phyloP scores from a whole-genome alignment of 2,113 vertebrate species.

The Willisornis vidua region DNA sequence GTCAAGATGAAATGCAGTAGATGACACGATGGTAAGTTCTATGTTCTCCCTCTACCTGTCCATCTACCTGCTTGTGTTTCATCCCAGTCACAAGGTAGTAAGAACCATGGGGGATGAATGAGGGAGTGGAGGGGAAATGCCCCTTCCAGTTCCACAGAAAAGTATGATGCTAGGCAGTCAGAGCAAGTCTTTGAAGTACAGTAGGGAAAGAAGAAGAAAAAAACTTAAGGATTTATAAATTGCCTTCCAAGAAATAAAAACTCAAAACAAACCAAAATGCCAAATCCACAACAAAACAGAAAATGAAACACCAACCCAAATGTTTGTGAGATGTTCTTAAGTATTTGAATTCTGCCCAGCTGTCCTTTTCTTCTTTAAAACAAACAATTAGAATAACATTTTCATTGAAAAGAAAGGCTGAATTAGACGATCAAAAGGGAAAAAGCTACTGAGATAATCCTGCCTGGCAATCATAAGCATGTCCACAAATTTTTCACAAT shows the following conservation, averaged over 20 bases:
- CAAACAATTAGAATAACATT: background rate
- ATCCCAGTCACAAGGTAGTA: background rate
- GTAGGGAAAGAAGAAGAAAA: background rate
- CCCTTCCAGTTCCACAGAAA: background rate
- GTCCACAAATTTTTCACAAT: background rate
- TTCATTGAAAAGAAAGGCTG: background rate
- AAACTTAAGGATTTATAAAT: background rate
- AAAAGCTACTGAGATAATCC: background rate
- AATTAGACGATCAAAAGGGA: background rate
- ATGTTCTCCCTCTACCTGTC: background rate
- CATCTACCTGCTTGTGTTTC: background rate
- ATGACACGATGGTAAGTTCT: background rate
- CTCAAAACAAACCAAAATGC: background rate
- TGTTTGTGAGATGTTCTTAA: background rate
- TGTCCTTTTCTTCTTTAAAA: background rate
- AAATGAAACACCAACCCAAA: background rate
- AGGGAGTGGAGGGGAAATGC: fast-evolving
- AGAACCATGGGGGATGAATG: background rate
- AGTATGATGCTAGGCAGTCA: background rate
- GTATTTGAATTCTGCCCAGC: background rate
- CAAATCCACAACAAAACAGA: background rate
- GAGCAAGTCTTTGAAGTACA: background rate
- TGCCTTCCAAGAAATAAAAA: background rate
- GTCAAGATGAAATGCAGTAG: background rate
- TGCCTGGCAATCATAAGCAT: background rate